Evolutionary conservation across 1,140 invertebrate genomes (phyloP).

Genomic region (Ceratoteleas bidentatus): DNA sequence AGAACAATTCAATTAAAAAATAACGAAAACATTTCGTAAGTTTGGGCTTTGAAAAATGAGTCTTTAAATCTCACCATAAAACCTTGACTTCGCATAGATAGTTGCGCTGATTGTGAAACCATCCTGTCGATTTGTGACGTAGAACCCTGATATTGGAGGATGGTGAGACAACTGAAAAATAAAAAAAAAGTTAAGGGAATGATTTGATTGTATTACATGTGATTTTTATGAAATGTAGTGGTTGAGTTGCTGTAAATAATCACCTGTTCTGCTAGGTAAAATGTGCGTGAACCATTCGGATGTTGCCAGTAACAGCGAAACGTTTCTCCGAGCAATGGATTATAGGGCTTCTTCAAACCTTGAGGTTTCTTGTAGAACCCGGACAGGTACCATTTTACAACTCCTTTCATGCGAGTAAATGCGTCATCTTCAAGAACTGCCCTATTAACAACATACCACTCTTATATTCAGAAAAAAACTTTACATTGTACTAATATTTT

Average conservation of each 20-base stretch:
- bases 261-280: slow-evolving; percentile 96
- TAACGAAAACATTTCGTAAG: neutral
- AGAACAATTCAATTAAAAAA: neutral
- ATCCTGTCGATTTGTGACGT: slow-evolving; percentile 96
- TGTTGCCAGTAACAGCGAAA: slow-evolving; percentile 96
- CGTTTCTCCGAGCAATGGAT: slow-evolving; percentile 95
- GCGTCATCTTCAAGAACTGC: slow-evolving; percentile 93
- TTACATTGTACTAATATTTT: too few species aligned
- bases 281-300: slow-evolving; percentile 91
- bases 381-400: slow-evolving; percentile 94
- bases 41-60: neutral
- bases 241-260: slow-evolving; percentile 17
- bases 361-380: slow-evolving; percentile 95
- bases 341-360: slow-evolving; percentile 97
- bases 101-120: slow-evolving; percentile 95
- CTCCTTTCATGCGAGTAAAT: slow-evolving; percentile 93
- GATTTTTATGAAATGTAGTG: too few species aligned
- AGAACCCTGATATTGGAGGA: slow-evolving; percentile 96
- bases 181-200: slow-evolving; percentile 6
- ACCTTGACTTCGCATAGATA: slow-evolving; percentile 96
- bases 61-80: slow-evolving; percentile 86
- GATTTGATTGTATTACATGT: neutral
- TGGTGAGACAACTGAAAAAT: slow-evolving; percentile 92
- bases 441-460: slow-evolving; percentile 80
- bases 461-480: too few species aligned